Evolutionary conservation across 2,113 vertebrate genomes (phyloP), one percentile per base, ranked within the genome.

Genomic region (Clarias magur): DNA sequence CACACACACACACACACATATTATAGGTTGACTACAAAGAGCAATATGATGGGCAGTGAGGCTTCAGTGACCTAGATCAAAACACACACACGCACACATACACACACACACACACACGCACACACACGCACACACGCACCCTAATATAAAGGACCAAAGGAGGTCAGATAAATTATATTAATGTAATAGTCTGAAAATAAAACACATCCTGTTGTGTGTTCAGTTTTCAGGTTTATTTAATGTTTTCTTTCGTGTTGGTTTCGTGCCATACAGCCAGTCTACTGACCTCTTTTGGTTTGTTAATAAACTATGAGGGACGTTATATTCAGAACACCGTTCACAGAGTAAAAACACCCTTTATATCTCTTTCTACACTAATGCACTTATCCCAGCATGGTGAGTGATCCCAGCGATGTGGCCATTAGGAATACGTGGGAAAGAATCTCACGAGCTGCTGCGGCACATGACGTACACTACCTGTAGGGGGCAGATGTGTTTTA

Each of bases 41-140:
- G 68, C 27, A 25, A 67, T 65, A 83, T 67, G 72, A 60, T 86
- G 72, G 38, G 34, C 70, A 72, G 60, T 72, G 7, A 67, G 73
- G 42, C 25, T 80, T 80, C 68, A 42, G 54, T 1, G 93, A 94
- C 93, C 93, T 92, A 90, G 90, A 94, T 93, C 84, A 91, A 88
- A 65, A 89, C 80, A 82, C 89, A 87, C 73, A 88, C 89, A 91
- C 85, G 86, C 82, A 86, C 84, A 88, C 85, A 90, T 79, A 83
- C 92, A 89, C 86, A 89, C 87, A 91, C 70, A 72, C 86, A 88
- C 65, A 89, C 72, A 86, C 73, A 88, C 89, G 91, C 85, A 87
- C 78, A 86, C 84, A 88, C 85, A 90, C 83, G 82, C 92, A 89
- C 86, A 89, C 87, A 91, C 70, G 68, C 86, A 88, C 62, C 88